These are phyloP conservation scores for Peromyscus polionotus DNA, from an alignment of 2,113 vertebrate genomes.

Conservation along the genomic window DNA sequence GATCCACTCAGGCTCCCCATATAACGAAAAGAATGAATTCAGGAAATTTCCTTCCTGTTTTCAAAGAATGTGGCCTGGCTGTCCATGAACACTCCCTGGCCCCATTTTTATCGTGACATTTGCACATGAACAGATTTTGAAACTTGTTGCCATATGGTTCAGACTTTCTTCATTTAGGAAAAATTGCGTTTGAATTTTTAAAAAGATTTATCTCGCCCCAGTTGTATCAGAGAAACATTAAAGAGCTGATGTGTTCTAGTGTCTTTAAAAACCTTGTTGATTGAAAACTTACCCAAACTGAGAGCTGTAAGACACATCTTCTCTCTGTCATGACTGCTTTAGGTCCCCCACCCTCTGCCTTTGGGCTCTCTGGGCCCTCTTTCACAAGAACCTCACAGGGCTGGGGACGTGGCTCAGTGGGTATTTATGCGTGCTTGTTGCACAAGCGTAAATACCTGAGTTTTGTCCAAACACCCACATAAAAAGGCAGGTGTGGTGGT, in stretches of 20 bases:
- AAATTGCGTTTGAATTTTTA: conserved; percentile 5
- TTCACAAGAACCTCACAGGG: neutral
- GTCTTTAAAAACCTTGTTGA: neutral
- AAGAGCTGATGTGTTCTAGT: neutral
- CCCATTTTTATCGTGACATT: conserved; percentile 55
- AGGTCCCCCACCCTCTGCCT: neutral
- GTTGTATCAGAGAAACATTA: conserved; percentile 2
- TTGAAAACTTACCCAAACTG: neutral
- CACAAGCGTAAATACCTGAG: neutral
- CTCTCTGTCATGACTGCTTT: neutral
- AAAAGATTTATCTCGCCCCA: neutral
- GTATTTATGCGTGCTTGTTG: neutral
- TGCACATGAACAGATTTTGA: conserved; percentile 48
- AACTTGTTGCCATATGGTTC: conserved; percentile 65
- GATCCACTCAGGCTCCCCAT: neutral
- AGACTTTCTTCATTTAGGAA: conserved; percentile 47
- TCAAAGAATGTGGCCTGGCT: neutral
- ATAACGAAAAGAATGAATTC: neutral
- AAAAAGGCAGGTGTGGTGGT: neutral
- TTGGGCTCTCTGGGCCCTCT: neutral
- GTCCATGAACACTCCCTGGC: neutral
- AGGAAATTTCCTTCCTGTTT: conserved; percentile 30
- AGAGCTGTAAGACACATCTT: neutral
- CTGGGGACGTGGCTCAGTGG: too few species aligned
- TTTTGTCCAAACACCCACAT: neutral